Evolutionary conservation across 2,888 invertebrate species (phyloP), one percentile per base, ranked within the genome.

Genomic region (Drosophila mercatorum): DNA sequence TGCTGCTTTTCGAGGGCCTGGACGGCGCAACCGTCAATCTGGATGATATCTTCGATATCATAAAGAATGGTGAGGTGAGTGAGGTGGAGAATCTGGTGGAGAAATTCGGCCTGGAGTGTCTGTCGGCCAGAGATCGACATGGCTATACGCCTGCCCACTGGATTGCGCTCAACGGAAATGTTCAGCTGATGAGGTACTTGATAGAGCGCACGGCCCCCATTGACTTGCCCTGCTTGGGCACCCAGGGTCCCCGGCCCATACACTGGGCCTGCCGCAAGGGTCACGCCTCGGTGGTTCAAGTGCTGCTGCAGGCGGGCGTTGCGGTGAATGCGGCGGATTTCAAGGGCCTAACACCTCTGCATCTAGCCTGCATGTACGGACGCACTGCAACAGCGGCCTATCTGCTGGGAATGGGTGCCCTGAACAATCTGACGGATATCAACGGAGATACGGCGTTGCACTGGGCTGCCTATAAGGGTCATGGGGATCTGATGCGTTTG

Each of bases 231-330:
- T 97, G 97, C 85, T 94, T 97, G 56, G 97, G 97, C 55, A 91
- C 90, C 36, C 91, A 88, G 46, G 98, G 97, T 1, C 97, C 97
- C 0, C 94, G 96, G 34, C 98, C 98, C 1, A 97, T 98, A 75
- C 98, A 98, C 91, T 98, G 98, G 98, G 98, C 98, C 0, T 97
- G 97, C 90, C 95, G 98, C 44, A 97, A 98, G 92, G 98, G 98
- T 0, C 97, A 98, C 91, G 96, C 97, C 0, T 97, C 97, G 0
- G 95, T 98, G 22, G 97, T 97, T 6, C 98, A 98, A 52, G 88
- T 95, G 0, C 91, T 95, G 26, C 91, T 95, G 43, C 95, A 97
- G 93, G 96, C 96, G 0, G 97, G 97, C 7, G 97, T 98, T 0
- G 96, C 96, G 4, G 97, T 98, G 0, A 98, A 98, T 91, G 96